Conservation (phyloP, 2,888 invertebrate species). For the Cotesia congregata region DNA sequence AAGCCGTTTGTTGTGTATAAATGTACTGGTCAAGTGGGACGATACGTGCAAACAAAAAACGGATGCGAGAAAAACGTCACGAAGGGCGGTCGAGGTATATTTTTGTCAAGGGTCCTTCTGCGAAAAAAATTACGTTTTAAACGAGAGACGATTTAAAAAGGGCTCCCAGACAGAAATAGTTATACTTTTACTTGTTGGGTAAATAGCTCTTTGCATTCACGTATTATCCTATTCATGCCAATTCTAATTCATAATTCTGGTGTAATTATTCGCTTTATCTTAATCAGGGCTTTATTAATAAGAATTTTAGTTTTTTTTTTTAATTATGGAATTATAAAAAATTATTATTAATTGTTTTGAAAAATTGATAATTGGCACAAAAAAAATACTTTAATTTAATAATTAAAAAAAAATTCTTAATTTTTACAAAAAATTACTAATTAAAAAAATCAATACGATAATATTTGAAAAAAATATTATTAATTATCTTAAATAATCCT, state of each 20-base stretch:
- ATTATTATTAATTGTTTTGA: too few relatives aligned
- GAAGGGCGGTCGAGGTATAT: constrained; percentile 25
- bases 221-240: background rate
- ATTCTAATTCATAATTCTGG: background rate
- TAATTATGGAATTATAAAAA: too few relatives aligned
- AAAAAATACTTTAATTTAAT: too few relatives aligned
- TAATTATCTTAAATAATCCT: too few relatives aligned
- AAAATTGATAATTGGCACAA: too few relatives aligned
- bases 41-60: constrained; percentile 33
- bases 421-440: too few relatives aligned
- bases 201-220: constrained; percentile 57
- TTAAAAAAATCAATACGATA: too few relatives aligned
- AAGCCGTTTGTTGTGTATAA: constrained; percentile 31
- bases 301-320: too few relatives aligned
- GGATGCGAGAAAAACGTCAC: constrained; percentile 33
- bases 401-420: too few relatives aligned
- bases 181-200: constrained; percentile 26
- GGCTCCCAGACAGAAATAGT: constrained; percentile 26
- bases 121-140: constrained; percentile 56
- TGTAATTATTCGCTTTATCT: too few relatives aligned
- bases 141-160: constrained; percentile 52
- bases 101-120: constrained; percentile 54
- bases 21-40: constrained; percentile 40
- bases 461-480: too few relatives aligned
- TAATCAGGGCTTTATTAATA: too few relatives aligned